phyloP scores from a whole-genome alignment of 1,140 invertebrate genomes.

The Notospermus geniculatus region DNA sequence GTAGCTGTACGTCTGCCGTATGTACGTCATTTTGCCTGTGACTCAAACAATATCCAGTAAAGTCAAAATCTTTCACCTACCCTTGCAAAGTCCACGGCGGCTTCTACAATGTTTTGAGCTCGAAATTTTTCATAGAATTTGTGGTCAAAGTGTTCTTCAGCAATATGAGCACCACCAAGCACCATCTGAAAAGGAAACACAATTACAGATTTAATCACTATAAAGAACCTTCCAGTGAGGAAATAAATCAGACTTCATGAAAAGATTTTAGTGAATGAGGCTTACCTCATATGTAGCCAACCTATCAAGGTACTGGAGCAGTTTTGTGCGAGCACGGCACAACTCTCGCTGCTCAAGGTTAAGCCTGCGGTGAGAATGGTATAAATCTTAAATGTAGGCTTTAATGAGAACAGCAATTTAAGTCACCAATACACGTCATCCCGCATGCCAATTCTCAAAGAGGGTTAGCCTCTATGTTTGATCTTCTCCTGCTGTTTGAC shows the following conservation, averaged over 20 bases:
- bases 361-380: slow-evolving; percentile 52
- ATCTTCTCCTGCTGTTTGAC: no score
- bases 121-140: slow-evolving; percentile 65
- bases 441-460: no score
- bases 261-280: slow-evolving; percentile 16
- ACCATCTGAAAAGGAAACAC: slow-evolving; percentile 51
- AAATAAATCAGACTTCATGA: slow-evolving; percentile 6
- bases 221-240: no score
- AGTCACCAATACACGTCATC: no score
- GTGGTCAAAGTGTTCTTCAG: slow-evolving; percentile 59
- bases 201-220: background rate
- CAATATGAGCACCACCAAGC: slow-evolving; percentile 54
- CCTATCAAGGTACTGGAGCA: slow-evolving; percentile 66
- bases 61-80: slow-evolving; percentile 25
- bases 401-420: no score
- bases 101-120: slow-evolving; percentile 60
- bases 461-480: no score
- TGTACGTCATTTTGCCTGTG: no score
- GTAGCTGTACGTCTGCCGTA: no score
- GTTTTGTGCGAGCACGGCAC: slow-evolving; percentile 61
- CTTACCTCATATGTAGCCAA: slow-evolving; percentile 67
- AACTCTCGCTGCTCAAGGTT: slow-evolving; percentile 63
- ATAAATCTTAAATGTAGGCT: no score
- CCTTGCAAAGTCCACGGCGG: slow-evolving; percentile 66
- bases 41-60: no score